Base-by-base conservation (phyloP, 2,888 invertebrate genomes). In the Latheticus oryzae region DNA sequence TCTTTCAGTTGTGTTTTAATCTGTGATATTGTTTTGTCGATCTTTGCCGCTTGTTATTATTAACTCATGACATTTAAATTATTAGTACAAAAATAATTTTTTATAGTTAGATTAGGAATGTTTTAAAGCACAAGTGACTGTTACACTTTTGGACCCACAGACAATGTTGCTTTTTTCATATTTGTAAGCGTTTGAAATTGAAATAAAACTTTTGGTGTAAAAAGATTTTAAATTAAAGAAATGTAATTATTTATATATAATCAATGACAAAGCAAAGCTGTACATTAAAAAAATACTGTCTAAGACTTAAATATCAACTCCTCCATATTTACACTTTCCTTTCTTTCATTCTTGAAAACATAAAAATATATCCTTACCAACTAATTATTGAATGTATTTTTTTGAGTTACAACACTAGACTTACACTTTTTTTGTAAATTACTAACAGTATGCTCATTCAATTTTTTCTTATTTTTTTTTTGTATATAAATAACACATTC, bases 211-310 rank as follows among this genome's bases (percentile, higher is more conserved):
- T 11, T 9, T 33, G 12, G 12, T 4, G 5, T 17, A 11, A 32
- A 9, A 45, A 45, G 32, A 7, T 32, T 15, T 11, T 30, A 15
- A 54, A 55, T 55, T 38, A 48, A 55, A 55, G 47, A 48, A 55
- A 55, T 38, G 38, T 47, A 48, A 38, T 53, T 53, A 43, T 45
- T 54, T 45, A 45, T 52, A 32, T 52, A 42, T 42, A 42, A 52
- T 71, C 69, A 71, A 74, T 72, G 73, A 75, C 70, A 75, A 78
- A 78, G 78, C 78, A 76, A 76, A 77, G 77, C 77, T 78, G 76
- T 77, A 78, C 76, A 77, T 75, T 77, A 76, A 77, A 78, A 78
- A 78, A 78, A 78, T 78, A 78, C 76, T 77, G 73, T 76, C 73
- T 73, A 71, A 73, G 66, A 75, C 73, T 73, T 69, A 73, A 35